Evolutionary conservation across 2,888 invertebrate species (phyloP).

Genomic region (Julus scandinavius): DNA sequence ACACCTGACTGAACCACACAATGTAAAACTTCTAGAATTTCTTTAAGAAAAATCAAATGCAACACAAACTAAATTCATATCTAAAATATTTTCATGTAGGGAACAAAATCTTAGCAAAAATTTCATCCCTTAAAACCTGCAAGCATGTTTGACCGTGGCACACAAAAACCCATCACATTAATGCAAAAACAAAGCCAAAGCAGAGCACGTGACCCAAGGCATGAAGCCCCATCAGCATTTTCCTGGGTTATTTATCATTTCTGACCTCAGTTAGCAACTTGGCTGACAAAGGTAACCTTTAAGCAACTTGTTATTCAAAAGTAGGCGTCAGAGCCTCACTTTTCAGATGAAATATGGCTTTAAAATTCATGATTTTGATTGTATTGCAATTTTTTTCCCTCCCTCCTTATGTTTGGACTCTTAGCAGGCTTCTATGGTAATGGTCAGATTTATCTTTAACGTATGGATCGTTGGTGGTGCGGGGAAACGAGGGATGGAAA

Average conservation of each 20-base stretch:
- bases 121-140: background rate
- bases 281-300: slow-evolving; percentile 48
- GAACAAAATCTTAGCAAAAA: background rate
- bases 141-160: background rate
- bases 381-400: slow-evolving; percentile 49
- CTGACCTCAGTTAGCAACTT: slow-evolving; percentile 47
- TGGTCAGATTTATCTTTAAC: slow-evolving; percentile 46
- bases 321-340: slow-evolving; percentile 38
- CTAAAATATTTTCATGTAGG: background rate
- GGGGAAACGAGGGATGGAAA: slow-evolving; percentile 4
- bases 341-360: slow-evolving; percentile 49
- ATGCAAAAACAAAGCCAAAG: slow-evolving; percentile 1
- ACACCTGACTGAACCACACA: too few species aligned
- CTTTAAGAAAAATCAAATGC: too few species aligned
- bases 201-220: slow-evolving; percentile 1
- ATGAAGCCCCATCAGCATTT: slow-evolving; percentile 28
- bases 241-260: slow-evolving; percentile 47
- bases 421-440: slow-evolving; percentile 38
- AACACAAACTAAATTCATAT: too few species aligned
- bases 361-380: slow-evolving; percentile 53
- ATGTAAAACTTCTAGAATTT: too few species aligned
- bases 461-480: slow-evolving; percentile 27
- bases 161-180: background rate
- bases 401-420: slow-evolving; percentile 43
- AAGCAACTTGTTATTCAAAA: slow-evolving; percentile 51